A percentile compares a stretch with the other conserved stretches of the same genome.
Conservation (phyloP, 2,113 vertebrate species). For the Microtus pennsylvanicus region DNA sequence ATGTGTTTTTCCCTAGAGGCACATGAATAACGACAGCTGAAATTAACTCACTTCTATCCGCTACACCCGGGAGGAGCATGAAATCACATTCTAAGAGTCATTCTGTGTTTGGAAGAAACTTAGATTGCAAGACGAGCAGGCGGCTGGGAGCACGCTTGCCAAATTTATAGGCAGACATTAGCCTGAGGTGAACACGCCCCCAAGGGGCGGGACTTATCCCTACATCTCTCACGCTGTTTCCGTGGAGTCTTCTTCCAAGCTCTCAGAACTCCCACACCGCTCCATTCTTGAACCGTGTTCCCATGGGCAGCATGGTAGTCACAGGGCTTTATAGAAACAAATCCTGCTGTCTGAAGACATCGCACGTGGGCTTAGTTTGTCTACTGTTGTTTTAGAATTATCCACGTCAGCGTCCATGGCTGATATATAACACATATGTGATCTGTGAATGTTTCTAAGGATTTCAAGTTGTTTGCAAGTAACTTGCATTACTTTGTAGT, state of each 20-base stretch:
- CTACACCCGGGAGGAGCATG: not conserved
- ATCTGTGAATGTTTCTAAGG: not conserved
- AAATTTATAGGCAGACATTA: too few relatives aligned
- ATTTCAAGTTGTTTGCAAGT: not conserved
- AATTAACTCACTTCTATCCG: fast-evolving
- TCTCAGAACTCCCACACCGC: not conserved
- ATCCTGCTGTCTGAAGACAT: not conserved
- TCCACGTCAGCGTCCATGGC: not conserved
- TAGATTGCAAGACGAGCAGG: not conserved
- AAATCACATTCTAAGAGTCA: not conserved
- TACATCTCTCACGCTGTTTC: not conserved
- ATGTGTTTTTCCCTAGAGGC: not conserved
- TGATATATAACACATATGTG: not conserved
- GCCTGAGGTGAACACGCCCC: too few relatives aligned
- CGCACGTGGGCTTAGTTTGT: not conserved
- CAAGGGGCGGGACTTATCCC: too few relatives aligned
- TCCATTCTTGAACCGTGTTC: not conserved
- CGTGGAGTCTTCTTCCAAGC: not conserved
- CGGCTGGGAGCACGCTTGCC: too few relatives aligned
- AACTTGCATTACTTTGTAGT: not conserved
- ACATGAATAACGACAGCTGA: not conserved
- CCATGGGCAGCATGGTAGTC: not conserved
- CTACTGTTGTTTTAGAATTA: not conserved
- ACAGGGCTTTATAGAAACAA: not conserved
- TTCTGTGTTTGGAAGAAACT: too few relatives aligned